A percentile compares a stretch with the other conserved stretches of the same genome.
Conservation (phyloP, 2,113 vertebrate species). For the Silurus asotus region DNA sequence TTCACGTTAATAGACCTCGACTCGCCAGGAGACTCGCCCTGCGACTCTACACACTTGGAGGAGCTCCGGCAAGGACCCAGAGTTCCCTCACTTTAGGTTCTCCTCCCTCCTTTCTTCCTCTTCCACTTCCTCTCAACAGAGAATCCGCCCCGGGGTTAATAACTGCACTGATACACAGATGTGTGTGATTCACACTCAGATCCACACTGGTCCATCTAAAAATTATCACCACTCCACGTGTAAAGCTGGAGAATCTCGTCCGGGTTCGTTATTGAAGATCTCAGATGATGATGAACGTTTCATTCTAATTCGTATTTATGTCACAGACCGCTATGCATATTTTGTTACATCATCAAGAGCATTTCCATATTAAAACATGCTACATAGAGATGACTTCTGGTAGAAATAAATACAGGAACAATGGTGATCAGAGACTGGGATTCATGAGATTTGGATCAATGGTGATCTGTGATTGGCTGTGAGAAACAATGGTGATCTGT, state of each 20-base stretch:
- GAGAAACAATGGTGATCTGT: too few relatives aligned
- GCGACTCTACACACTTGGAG: conserved; percentile 20
- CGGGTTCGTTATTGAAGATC: background rate
- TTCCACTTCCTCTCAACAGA: background rate
- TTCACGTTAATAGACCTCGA: background rate
- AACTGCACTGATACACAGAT: conserved; percentile 13
- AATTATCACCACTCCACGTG: background rate
- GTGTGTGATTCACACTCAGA: background rate
- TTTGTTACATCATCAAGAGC: background rate
- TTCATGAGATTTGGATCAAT: too few relatives aligned
- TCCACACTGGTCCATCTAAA: background rate
- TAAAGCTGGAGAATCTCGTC: background rate
- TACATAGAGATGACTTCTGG: background rate
- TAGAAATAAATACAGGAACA: too few relatives aligned
- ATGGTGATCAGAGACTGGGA: too few relatives aligned
- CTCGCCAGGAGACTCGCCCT: background rate
- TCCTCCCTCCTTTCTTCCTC: background rate
- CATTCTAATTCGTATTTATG: background rate
- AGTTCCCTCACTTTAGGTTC: background rate
- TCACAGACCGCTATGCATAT: background rate
- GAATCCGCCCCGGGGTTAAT: conserved; percentile 24
- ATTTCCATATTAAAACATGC: background rate
- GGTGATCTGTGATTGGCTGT: too few relatives aligned
- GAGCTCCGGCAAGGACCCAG: background rate
- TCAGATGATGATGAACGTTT: background rate